phyloP scores from a whole-genome alignment of 2,888 invertebrate genomes.

The Arrhopalites spinosus region DNA sequence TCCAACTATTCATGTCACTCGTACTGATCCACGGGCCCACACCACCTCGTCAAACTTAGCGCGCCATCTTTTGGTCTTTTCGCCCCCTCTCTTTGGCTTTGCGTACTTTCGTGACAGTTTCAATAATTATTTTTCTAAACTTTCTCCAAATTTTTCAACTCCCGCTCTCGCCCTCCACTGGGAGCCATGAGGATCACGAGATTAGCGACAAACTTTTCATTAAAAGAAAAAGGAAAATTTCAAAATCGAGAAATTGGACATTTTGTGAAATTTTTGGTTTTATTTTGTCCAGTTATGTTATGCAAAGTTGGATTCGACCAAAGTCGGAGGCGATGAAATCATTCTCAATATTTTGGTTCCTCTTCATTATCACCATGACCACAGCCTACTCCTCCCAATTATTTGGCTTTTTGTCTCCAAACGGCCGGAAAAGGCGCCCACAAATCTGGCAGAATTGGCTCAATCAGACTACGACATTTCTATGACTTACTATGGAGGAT shows the following conservation, averaged over 20 bases:
- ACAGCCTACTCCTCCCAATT: neutral
- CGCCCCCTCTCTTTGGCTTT: too few species aligned
- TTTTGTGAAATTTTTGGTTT: neutral
- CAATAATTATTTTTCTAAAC: too few species aligned
- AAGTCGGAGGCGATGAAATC: neutral
- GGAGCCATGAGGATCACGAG: too few species aligned
- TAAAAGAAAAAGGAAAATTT: too few species aligned
- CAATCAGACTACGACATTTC: neutral
- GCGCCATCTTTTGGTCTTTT: too few species aligned
- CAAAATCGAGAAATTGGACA: neutral
- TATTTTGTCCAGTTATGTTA: neutral
- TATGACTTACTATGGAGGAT: conserved; percentile 1
- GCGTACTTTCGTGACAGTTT: too few species aligned
- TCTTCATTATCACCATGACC: neutral
- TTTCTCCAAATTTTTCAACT: too few species aligned
- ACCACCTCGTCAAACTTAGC: too few species aligned
- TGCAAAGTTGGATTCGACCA: neutral
- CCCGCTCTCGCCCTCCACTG: too few species aligned
- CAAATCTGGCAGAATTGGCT: neutral
- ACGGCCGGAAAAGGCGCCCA: neutral
- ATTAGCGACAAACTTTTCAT: too few species aligned
- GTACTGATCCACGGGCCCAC: too few species aligned
- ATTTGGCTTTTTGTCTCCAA: neutral
- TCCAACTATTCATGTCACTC: too few species aligned
- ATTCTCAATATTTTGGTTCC: neutral